Base-by-base conservation (phyloP, 2,113 vertebrate genomes). In the Opisthocomus hoazin region DNA sequence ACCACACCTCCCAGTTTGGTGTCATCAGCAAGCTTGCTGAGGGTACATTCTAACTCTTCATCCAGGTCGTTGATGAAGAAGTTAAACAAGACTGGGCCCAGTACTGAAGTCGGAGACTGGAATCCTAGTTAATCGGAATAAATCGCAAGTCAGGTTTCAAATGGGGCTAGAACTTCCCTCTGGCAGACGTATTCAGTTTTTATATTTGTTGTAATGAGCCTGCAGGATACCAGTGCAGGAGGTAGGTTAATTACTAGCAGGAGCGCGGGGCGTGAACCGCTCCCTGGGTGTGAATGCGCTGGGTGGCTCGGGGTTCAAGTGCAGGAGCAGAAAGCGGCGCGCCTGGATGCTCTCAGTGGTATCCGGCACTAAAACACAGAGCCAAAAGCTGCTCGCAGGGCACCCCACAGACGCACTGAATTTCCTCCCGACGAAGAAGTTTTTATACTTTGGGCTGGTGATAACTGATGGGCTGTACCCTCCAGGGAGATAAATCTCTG, bases 391-490 rank as follows among this genome's bases (percentile, higher is more conserved):
- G 21, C 48, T 54, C 5, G 1, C 15, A 7, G 27, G 36, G 57
- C 41, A 8, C 26, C 0, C 0, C 12, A 34, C 45, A 61, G 61
- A 53, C 7, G 2, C 58, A 5, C 29, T 81, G 15, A 46, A 95
- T 95, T 76, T 74, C 60, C 85, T 70, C 78, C 86, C 3, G 10
- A 26, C 6, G 32, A 66, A 95, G 71, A 87, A 93, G 87, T 79
- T 91, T 76, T 83, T 94, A 74, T 75, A 29, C 71, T 96, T 96
- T 91, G 68, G 90, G 46, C 94, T 79, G 85, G 78, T 94, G 97
- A 70, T 97, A 97, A 97, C 93, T 93, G 97, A 97, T 97, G 95
- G 96, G 96, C 86, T 66, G 78, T 34, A 73, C 94, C 94, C 91
- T 90, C 36, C 16, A 93, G 90, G 94, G 96, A 78, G 91, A 96